Evolutionary conservation across 2,888 invertebrate genomes (phyloP).

Genomic region (Lasioglossum leucozonium): DNA sequence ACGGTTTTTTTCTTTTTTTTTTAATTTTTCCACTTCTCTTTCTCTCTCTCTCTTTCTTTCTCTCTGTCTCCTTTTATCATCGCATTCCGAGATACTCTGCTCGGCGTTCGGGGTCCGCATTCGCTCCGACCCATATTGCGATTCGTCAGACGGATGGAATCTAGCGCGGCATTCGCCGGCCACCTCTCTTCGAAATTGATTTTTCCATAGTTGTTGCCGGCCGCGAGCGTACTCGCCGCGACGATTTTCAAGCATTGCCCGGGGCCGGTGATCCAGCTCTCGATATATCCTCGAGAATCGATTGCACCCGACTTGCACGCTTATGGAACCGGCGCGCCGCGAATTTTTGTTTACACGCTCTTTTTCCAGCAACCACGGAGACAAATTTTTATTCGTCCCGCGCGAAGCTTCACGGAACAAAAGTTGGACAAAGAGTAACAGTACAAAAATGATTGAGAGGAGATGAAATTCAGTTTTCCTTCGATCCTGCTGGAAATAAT

Average conservation of each 20-base stretch:
- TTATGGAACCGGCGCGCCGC: neutral
- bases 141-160: conserved; percentile 47
- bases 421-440: too few relatives aligned
- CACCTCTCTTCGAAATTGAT: conserved; percentile 29
- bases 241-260: neutral
- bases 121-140: conserved; percentile 48
- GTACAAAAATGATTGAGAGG: neutral
- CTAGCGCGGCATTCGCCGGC: conserved; percentile 21
- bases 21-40: neutral
- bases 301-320: neutral
- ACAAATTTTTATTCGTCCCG: too few relatives aligned
- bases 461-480: neutral
- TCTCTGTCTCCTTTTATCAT: neutral
- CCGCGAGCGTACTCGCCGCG: neutral
- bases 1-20: neutral
- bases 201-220: neutral
- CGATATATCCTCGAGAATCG: neutral
- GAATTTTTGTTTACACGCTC: neutral
- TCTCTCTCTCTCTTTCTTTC: neutral
- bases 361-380: neutral
- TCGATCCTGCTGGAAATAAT: neutral
- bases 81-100: conserved; percentile 17
- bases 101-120: conserved; percentile 10
- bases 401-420: too few relatives aligned
- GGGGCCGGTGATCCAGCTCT: neutral